phyloP scores from a whole-genome alignment of 2,888 invertebrate genomes.

The Mechanitis mazaeus region DNA sequence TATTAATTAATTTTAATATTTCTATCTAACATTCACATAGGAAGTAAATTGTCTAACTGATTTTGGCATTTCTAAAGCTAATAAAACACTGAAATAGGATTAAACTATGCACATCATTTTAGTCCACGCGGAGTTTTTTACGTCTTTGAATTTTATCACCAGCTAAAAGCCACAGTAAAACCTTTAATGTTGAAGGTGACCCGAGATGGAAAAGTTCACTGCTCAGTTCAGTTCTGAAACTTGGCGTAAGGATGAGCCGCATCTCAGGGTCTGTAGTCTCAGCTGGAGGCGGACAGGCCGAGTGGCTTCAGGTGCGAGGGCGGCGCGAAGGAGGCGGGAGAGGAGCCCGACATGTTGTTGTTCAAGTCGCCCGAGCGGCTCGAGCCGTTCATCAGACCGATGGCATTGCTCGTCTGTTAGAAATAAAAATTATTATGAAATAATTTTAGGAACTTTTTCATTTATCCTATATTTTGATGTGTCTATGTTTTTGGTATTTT shows the following conservation, averaged over 20 bases:
- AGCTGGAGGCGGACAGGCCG: slow-evolving; percentile 80
- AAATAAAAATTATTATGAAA: slow-evolving; percentile 23
- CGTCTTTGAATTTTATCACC: no score
- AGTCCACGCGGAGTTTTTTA: no score
- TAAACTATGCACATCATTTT: no score
- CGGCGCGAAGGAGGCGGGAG: slow-evolving; percentile 60
- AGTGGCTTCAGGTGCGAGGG: slow-evolving; percentile 77
- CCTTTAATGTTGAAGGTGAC: no score
- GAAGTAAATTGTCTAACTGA: slow-evolving; percentile 23
- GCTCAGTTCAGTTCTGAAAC: slow-evolving; percentile 56
- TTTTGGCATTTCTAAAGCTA: slow-evolving; percentile 54
- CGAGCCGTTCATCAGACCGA: slow-evolving; percentile 76
- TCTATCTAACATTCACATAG: slow-evolving; percentile 29
- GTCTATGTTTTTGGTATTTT: no score
- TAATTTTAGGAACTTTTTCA: background rate
- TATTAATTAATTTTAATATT: slow-evolving; percentile 25
- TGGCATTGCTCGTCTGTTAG: slow-evolving; percentile 63
- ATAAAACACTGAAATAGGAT: slow-evolving; percentile 28
- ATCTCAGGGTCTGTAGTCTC: slow-evolving; percentile 75
- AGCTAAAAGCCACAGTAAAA: no score
- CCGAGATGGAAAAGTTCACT: slow-evolving; percentile 13
- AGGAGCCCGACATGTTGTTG: slow-evolving; percentile 81
- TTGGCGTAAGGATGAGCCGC: slow-evolving; percentile 66
- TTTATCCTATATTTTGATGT: background rate
- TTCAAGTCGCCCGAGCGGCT: slow-evolving; percentile 78